Evolutionary conservation across 2,888 invertebrate species (phyloP), one percentile per base, ranked within the genome.

Genomic region (Drosophila rubida): DNA sequence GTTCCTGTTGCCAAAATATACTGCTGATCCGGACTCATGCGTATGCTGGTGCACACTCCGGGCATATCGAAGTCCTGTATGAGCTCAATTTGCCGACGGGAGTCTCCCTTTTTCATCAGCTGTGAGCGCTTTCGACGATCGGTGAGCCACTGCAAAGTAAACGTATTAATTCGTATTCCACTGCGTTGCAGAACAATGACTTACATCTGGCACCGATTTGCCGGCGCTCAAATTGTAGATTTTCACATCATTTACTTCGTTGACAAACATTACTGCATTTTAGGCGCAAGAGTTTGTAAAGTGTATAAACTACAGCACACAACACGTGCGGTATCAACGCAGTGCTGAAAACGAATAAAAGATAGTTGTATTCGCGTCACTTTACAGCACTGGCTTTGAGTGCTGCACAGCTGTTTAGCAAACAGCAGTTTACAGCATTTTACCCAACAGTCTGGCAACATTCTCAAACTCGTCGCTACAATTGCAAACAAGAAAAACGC

Each of bases 31-130:
- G 94, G 95, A 7, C 99, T 97, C 72, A 97, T 94, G 87, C 95
- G 94, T 22, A 99, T 94, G 53, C 95, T 95, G 14, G 95, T 96
- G 89, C 98, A 98, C 0, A 99, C 94, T 49, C 95, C 97, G 23
- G 99, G 99, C 99, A 99, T 99, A 82, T 98, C 97, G 93, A 99
- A 99, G 90, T 99, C 99, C 92, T 99, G 99, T 76, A 99, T 97
- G 41, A 99, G 94, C 92, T 99, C 97, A 82, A 99, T 97, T 89
- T 98, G 94, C 79, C 96, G 94, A 78, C 98, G 94, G 48, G 99
- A 93, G 90, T 98, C 98, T 37, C 96, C 95, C 95, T 98, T 96
- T 92, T 97, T 97, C 91, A 97, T 97, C 53, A 96, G 93, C 69
- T 98, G 93, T 6, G 95, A 94, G 77, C 97, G 94, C 87, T 96